Conservation (phyloP, 2,888 invertebrate genomes). For the Tetrapedia diversipes region DNA sequence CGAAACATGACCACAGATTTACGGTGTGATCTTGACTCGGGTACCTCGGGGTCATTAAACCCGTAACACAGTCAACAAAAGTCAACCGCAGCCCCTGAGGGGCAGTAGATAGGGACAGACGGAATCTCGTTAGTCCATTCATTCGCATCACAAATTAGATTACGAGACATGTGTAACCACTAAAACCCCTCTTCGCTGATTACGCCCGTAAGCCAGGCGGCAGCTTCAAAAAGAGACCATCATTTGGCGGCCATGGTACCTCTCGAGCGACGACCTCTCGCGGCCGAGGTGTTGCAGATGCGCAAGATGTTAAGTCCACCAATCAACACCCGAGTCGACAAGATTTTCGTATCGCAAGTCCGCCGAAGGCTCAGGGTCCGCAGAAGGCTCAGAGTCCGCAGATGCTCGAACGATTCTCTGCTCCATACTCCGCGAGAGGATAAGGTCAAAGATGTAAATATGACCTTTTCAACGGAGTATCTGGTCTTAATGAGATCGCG, state of each 20-base stretch:
- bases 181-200: slow-evolving; percentile 7
- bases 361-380: no score
- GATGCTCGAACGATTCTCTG: neutral
- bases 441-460: neutral
- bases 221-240: neutral
- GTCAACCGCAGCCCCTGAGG: neutral
- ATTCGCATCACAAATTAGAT: slow-evolving; percentile 86
- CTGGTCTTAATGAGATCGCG: neutral
- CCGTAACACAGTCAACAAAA: neutral
- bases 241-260: neutral
- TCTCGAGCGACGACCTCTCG: neutral
- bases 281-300: neutral
- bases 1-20: neutral
- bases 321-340: neutral
- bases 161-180: slow-evolving; percentile 85
- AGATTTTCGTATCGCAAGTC: neutral
- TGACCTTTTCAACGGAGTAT: neutral
- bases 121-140: no score
- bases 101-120: no score
- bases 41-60: neutral
- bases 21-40: neutral
- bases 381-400: neutral
- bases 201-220: slow-evolving; percentile 2
- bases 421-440: slow-evolving; percentile 1
- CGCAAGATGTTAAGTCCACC: neutral